A percentile compares a stretch with the other conserved stretches of the same genome.
Evolutionary conservation across 2,797 vertebrate genomes (phyloP).

Genomic region (Amazona finschi): DNA sequence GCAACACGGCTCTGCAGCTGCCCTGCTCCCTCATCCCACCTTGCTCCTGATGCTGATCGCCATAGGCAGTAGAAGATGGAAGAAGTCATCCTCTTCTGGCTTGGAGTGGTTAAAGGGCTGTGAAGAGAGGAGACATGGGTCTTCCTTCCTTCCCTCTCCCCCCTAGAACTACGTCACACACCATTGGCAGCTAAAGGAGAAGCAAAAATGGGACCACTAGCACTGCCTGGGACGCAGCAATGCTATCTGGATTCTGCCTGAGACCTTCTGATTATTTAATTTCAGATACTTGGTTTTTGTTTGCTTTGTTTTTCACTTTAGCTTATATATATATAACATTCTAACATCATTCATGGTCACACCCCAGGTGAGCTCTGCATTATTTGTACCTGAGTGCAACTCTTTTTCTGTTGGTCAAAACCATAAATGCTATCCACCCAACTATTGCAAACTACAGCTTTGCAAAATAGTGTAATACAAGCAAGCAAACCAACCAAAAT

Average conservation of each 20-base stretch:
- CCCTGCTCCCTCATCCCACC: neutral
- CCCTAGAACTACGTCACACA: neutral
- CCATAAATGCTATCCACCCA: neutral
- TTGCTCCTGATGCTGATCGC: neutral
- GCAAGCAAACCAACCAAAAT: neutral
- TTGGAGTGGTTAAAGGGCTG: neutral
- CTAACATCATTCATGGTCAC: neutral
- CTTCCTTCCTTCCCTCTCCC: neutral
- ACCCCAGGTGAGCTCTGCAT: neutral
- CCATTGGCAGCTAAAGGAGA: neutral
- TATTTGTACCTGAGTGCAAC: neutral
- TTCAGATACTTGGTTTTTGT: neutral
- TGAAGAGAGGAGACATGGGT: neutral
- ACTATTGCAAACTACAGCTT: neutral
- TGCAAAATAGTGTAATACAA: neutral
- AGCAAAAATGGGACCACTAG: neutral
- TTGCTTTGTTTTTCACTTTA: neutral
- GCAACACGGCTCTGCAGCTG: accelerated
- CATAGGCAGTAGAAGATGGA: accelerated
- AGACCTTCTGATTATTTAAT: neutral
- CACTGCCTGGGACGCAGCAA: neutral
- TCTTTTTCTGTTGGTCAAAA: neutral
- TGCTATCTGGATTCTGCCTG: neutral
- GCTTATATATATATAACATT: neutral
- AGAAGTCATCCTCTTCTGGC: neutral